phyloP scores from a whole-genome alignment of 1,140 invertebrate species.

The Calycopis cecrops region DNA sequence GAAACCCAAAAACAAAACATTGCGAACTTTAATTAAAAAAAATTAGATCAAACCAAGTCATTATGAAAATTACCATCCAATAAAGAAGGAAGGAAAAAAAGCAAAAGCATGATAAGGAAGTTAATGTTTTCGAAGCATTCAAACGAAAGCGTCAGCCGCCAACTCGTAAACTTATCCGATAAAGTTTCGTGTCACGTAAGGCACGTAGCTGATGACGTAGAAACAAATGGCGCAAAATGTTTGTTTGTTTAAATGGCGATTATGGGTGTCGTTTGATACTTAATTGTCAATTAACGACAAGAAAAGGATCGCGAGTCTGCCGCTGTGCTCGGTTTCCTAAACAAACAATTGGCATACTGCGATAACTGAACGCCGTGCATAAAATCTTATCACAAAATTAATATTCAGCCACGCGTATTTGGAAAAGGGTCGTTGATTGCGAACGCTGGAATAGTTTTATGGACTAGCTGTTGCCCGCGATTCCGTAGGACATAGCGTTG shows the following conservation, averaged over 20 bases:
- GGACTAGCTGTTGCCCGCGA: no score
- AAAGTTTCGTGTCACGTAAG: conserved; percentile 2
- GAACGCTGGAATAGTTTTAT: no score
- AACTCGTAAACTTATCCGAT: conserved; percentile 9
- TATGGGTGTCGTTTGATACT: conserved; percentile 53
- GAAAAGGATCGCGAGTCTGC: conserved; percentile 21
- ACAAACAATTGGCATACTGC: conserved; percentile 53
- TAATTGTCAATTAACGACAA: conserved; percentile 56
- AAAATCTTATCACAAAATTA: conserved; percentile 6
- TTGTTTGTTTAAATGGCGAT: conserved; percentile 15
- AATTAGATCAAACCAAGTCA: background rate
- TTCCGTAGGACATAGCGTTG: no score
- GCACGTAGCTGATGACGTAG: background rate
- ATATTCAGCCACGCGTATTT: no score
- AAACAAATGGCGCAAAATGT: conserved; percentile 4
- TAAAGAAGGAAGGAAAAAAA: background rate
- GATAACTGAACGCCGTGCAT: conserved; percentile 41
- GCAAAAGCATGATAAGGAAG: background rate
- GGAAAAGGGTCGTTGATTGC: no score
- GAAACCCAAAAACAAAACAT: no score
- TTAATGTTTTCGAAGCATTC: conserved; percentile 8
- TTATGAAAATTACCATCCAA: conserved; percentile 7
- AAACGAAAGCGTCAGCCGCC: conserved; percentile 6
- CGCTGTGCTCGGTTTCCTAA: conserved; percentile 54
- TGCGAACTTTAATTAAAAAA: no score